Conservation (phyloP, 2,888 invertebrate species). For the Torymus tubicola region DNA sequence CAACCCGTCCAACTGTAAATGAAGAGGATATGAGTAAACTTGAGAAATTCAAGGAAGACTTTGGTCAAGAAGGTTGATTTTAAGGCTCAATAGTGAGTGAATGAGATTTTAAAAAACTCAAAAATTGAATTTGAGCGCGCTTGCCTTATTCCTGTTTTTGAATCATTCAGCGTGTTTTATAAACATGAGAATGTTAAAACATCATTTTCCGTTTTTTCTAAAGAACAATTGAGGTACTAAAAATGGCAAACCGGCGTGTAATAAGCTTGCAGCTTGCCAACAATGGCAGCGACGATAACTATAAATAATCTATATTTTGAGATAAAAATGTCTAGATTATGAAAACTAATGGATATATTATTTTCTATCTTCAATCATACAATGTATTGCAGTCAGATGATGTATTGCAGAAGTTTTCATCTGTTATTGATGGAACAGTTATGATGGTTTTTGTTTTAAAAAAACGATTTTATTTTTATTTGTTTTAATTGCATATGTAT, state of each 20-base stretch:
- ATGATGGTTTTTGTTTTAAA: conserved; percentile 56
- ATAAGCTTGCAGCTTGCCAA: conserved; percentile 56
- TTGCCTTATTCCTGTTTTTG: conserved; percentile 67
- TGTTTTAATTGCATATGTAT: conserved; percentile 53
- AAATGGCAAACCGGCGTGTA: conserved; percentile 50
- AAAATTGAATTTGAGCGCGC: conserved; percentile 60
- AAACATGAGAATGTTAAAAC: conserved; percentile 40
- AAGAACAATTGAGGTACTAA: conserved; percentile 45
- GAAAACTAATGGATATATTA: conserved; percentile 46
- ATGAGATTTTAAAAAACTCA: conserved; percentile 50
- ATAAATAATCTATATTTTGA: conserved; percentile 65
- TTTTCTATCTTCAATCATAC: conserved; percentile 50
- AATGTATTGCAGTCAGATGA: conserved; percentile 23
- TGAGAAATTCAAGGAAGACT: conserved; percentile 97
- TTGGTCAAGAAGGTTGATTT: conserved; percentile 96
- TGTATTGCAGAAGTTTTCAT: conserved; percentile 42
- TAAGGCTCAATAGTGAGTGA: conserved; percentile 47
- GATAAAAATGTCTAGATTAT: conserved; percentile 60
- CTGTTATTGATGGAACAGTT: conserved; percentile 48
- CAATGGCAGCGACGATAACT: conserved; percentile 48
- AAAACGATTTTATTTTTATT: conserved; percentile 55
- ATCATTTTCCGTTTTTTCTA: conserved; percentile 43
- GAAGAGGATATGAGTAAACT: conserved; percentile 95
- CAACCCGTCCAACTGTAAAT: conserved; percentile 98
- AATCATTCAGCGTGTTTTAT: conserved; percentile 46